phyloP scores from a whole-genome alignment of 2,113 vertebrate genomes.

The Terrapene triunguis region DNA sequence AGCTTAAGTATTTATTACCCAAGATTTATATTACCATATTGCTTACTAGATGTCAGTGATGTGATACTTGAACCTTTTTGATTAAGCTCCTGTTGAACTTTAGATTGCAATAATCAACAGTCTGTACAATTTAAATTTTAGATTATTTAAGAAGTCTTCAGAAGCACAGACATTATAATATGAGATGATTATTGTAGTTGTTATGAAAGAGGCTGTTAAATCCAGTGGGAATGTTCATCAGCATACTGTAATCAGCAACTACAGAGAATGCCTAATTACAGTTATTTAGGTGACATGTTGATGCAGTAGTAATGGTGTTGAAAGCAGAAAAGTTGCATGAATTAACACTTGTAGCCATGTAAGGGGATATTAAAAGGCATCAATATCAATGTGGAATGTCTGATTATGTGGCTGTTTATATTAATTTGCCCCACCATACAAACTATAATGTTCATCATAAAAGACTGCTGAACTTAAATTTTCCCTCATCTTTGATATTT shows the following conservation, averaged over 20 bases:
- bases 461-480: neutral
- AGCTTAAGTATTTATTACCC: constrained; percentile 66
- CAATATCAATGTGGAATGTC: constrained; percentile 47
- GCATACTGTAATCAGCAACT: constrained; percentile 80
- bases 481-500: constrained; percentile 23
- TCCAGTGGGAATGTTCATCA: constrained; percentile 85
- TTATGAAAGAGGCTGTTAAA: constrained; percentile 80
- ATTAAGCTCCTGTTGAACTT: constrained; percentile 86
- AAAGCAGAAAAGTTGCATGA: constrained; percentile 76
- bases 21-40: constrained; percentile 70
- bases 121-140: constrained; percentile 84
- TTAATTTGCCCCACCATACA: constrained; percentile 60
- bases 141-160: constrained; percentile 83
- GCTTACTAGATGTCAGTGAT: constrained; percentile 71
- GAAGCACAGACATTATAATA: constrained; percentile 81
- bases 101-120: constrained; percentile 83
- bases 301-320: constrained; percentile 72
- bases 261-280: constrained; percentile 82
- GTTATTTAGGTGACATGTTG: constrained; percentile 84
- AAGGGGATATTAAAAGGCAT: constrained; percentile 74
- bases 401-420: constrained; percentile 64
- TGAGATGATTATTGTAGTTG: constrained; percentile 82
- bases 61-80: constrained; percentile 80
- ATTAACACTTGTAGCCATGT: constrained; percentile 67
- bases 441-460: constrained; percentile 54